Evolutionary conservation across 1,140 invertebrate genomes (phyloP).

Genomic region (Brachionus rubens): DNA sequence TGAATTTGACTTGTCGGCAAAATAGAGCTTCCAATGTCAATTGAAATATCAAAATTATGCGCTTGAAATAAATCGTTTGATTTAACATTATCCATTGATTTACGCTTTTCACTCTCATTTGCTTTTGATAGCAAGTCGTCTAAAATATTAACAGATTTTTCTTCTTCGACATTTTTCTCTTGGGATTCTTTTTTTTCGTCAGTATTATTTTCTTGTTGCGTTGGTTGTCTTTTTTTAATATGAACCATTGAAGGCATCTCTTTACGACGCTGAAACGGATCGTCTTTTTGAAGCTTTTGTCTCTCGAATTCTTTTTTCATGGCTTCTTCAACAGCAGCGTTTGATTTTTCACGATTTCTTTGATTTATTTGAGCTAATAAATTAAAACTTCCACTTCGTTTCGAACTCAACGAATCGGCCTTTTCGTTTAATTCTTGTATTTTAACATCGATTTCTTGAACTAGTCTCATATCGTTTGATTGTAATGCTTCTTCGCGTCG

Average conservation of each 20-base stretch:
- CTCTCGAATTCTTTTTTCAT: slow-evolving; percentile 46
- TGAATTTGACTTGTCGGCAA: slow-evolving; percentile 22
- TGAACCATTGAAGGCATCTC: slow-evolving; percentile 14
- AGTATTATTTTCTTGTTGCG: not conserved
- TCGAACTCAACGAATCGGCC: not conserved
- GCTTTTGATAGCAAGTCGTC: not conserved
- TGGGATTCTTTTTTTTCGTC: not conserved
- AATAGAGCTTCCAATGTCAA: slow-evolving; percentile 6
- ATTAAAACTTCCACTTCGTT: slow-evolving; percentile 41
- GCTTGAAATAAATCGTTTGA: slow-evolving; percentile 29
- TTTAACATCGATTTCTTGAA: slow-evolving; percentile 37
- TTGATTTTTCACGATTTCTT: slow-evolving; percentile 10
- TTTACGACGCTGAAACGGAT: slow-evolving; percentile 43
- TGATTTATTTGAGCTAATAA: slow-evolving; percentile 25
- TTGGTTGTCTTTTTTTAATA: not conserved
- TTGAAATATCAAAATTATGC: slow-evolving; percentile 39
- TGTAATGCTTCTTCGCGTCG: slow-evolving; percentile 8
- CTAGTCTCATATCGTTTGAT: slow-evolving; percentile 4
- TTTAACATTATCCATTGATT: not conserved
- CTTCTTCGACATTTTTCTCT: not conserved
- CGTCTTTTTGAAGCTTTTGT: slow-evolving; percentile 28
- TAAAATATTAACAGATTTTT: not conserved
- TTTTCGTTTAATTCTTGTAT: slow-evolving; percentile 42
- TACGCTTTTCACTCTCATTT: slow-evolving; percentile 4
- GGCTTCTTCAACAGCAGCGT: slow-evolving; percentile 29